Conservation (phyloP, 2,797 vertebrate genomes). For the Eulemur albifrons region DNA sequence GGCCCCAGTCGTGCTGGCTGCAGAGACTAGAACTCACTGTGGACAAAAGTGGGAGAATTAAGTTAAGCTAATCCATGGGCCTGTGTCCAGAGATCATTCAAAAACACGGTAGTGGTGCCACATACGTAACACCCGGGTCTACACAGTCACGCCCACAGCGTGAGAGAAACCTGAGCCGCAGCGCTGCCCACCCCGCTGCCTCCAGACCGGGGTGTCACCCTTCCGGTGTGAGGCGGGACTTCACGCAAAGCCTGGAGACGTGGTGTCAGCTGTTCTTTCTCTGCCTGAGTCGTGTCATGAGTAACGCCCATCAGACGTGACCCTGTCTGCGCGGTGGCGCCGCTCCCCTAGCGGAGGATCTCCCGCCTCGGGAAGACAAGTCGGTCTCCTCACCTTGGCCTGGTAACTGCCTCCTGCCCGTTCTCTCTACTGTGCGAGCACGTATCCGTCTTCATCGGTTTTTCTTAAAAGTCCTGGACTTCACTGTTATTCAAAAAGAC, state of each 20-base stretch:
- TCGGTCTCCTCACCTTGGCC: constrained; percentile 30
- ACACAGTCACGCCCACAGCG: background rate
- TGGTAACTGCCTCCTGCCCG: background rate
- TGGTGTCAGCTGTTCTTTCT: background rate
- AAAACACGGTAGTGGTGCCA: constrained; percentile 32
- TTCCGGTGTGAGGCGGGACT: constrained; percentile 25
- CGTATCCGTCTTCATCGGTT: background rate
- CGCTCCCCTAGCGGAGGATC: background rate
- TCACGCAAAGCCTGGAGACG: constrained; percentile 41
- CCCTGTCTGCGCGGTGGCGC: constrained; percentile 25
- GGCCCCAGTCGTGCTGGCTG: background rate
- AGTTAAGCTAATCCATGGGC: constrained; percentile 23
- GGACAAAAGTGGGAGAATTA: constrained; percentile 43
- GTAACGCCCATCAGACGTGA: constrained; percentile 38
- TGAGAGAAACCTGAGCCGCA: background rate
- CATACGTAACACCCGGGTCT: background rate
- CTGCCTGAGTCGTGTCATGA: constrained; percentile 16
- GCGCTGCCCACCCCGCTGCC: background rate
- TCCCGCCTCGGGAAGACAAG: constrained; percentile 17
- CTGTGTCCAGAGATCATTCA: constrained; percentile 11
- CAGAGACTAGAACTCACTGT: constrained; percentile 27
- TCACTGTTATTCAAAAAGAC: background rate
- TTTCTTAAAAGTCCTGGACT: constrained; percentile 39
- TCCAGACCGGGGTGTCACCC: constrained; percentile 22
- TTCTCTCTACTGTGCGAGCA: background rate